These are phyloP conservation scores for Atrichornis clamosus DNA, from an alignment of 2,113 vertebrate genomes.

Conservation along the genomic window DNA sequence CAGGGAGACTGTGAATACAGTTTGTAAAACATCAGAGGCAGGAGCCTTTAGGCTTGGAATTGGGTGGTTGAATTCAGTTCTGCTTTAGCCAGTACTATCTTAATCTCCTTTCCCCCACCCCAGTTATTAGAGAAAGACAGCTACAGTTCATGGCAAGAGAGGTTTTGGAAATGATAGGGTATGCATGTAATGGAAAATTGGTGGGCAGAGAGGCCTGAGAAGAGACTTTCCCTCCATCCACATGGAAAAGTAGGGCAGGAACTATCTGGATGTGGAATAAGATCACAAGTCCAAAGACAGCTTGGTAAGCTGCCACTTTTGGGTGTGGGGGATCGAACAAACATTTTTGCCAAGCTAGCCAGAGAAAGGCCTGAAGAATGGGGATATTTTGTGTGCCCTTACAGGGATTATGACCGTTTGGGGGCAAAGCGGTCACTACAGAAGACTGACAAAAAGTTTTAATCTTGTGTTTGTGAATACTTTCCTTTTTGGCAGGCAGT, in stretches of 20 bases:
- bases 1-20: background rate
- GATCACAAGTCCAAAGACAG: background rate
- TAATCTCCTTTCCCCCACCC: background rate
- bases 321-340: background rate
- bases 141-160: background rate
- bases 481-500: background rate
- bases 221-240: background rate
- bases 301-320: background rate
- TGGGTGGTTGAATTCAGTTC: background rate
- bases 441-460: background rate
- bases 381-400: accelerated
- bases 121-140: background rate
- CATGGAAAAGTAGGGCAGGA: background rate
- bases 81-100: background rate
- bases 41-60: background rate
- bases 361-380: background rate
- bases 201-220: background rate
- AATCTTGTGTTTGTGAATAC: background rate
- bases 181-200: background rate
- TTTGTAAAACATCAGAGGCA: background rate
- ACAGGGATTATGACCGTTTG: background rate
- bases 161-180: background rate
- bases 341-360: background rate
- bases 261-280: background rate
- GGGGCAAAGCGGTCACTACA: background rate